A percentile compares a stretch with the other conserved stretches of the same genome.
Conservation (phyloP, 2,888 invertebrate species). For the Acholoe squamosa region DNA sequence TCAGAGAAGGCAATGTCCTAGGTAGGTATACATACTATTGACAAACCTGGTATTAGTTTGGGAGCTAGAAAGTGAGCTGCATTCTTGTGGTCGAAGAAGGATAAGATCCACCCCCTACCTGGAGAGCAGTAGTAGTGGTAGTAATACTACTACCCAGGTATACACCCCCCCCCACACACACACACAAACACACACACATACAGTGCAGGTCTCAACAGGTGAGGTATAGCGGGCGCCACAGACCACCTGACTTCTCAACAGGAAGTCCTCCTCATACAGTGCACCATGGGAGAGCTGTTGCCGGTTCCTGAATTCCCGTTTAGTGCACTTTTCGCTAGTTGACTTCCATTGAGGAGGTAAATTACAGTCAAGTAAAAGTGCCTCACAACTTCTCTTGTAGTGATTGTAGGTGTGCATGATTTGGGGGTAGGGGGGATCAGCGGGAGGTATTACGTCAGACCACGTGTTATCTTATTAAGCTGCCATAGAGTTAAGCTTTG, state of each 20-base stretch:
- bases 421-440: background rate
- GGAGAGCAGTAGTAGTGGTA: background rate
- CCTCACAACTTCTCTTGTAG: background rate
- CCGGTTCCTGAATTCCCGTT: background rate
- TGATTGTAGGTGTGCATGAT: background rate
- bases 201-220: background rate
- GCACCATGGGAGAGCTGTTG: background rate
- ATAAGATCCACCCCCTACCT: background rate
- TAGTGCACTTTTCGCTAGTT: background rate
- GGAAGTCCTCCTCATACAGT: background rate
- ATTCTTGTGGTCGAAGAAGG: background rate
- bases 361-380: background rate
- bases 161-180: background rate
- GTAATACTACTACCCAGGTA: background rate
- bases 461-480: background rate
- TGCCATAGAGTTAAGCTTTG: background rate
- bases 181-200: background rate
- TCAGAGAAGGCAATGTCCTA: too few species aligned
- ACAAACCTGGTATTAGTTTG: too few species aligned
- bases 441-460: background rate
- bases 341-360: background rate
- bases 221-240: background rate
- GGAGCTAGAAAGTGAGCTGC: background rate
- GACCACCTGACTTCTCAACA: conserved; percentile 10
- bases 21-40: too few species aligned